Percentiles rank a stretch among this genome's conserved stretches.
Evolutionary conservation across 1,140 invertebrate species (phyloP).

Genomic region (Lepidurus arcticus): DNA sequence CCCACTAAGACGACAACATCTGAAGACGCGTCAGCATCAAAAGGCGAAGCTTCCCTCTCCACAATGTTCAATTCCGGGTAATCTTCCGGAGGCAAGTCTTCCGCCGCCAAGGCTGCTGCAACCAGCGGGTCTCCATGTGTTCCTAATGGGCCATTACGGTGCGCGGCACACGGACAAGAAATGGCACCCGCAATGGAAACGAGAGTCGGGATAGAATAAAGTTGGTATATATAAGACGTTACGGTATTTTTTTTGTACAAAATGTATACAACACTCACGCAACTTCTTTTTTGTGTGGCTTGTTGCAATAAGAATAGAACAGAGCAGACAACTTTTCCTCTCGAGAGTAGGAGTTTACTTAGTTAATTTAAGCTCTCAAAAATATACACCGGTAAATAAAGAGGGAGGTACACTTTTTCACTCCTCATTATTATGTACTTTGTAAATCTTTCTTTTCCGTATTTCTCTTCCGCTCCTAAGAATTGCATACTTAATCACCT

Average conservation of each 20-base stretch:
- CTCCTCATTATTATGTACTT: not conserved
- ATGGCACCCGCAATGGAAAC: not conserved
- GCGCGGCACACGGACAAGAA: not conserved
- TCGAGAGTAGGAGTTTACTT: too few species aligned
- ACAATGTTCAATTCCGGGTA: constrained; percentile 21
- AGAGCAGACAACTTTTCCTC: too few species aligned
- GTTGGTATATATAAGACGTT: not conserved
- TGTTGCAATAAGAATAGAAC: too few species aligned
- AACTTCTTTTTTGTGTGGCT: too few species aligned
- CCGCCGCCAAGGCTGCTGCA: not conserved
- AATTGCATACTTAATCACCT: not conserved
- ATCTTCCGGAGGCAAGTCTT: constrained; percentile 11
- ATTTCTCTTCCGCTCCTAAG: not conserved
- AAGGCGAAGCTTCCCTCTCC: constrained; percentile 29
- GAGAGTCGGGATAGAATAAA: not conserved
- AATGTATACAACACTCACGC: too few species aligned
- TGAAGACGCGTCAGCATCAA: constrained; percentile 34
- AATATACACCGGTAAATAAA: too few species aligned
- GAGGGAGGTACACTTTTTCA: not conserved
- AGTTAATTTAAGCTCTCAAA: too few species aligned
- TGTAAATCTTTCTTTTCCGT: not conserved
- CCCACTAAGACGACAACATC: constrained; percentile 34
- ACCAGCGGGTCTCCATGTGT: not conserved
- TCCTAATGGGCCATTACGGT: constrained; percentile 8
- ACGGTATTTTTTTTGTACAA: not conserved